Conservation (phyloP, 2,797 vertebrate species). For the Huso huso region DNA sequence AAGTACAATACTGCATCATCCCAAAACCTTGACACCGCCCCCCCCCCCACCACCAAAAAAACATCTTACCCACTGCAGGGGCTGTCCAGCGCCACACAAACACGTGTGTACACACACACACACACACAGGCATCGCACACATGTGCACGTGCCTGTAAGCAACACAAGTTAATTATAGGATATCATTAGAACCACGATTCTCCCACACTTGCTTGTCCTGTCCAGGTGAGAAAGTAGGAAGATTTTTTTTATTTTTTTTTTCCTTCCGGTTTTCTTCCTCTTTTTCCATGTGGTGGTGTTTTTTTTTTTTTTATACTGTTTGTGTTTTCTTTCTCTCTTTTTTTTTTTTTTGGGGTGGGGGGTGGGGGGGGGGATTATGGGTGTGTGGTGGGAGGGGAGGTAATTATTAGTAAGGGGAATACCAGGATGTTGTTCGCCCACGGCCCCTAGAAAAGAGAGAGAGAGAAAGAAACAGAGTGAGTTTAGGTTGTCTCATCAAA, state of each 20-base stretch:
- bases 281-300: conserved; percentile 7
- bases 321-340: conserved; percentile 30
- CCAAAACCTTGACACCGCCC: background rate
- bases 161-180: no score
- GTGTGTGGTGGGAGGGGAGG: conserved; percentile 24
- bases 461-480: conserved; percentile 74
- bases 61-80: conserved; percentile 52
- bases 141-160: no score
- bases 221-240: no score
- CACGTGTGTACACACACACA: conserved; percentile 64
- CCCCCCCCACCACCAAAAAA: conserved; percentile 19
- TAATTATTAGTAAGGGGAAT: conserved; percentile 89
- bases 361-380: conserved; percentile 22
- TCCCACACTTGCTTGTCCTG: no score
- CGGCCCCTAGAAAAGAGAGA: conserved; percentile 93
- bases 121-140: conserved; percentile 47
- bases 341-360: conserved; percentile 30
- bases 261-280: conserved; percentile 42
- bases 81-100: conserved; percentile 48
- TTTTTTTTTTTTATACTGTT: conserved; percentile 55
- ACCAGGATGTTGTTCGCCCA: conserved; percentile 95
- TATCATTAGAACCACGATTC: no score
- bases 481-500: conserved; percentile 38
- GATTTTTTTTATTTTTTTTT: conserved; percentile 42
- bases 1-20: conserved; percentile 5